phyloP scores from a whole-genome alignment of 2,113 vertebrate genomes.

The Clarias gariepinus region DNA sequence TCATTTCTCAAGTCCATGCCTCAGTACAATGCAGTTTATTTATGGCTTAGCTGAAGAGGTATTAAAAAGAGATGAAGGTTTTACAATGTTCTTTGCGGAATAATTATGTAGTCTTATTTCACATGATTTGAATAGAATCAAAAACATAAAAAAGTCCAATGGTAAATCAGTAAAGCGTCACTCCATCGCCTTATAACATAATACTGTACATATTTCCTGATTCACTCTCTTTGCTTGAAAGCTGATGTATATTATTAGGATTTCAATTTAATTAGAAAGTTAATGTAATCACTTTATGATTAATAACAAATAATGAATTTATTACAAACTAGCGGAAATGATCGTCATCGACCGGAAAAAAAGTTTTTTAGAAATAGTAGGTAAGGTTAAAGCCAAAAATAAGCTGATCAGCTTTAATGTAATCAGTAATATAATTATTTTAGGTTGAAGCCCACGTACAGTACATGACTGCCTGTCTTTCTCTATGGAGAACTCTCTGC shows the following conservation, averaged over 20 bases:
- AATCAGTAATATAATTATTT: too few species aligned
- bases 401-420: too few species aligned
- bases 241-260: not conserved
- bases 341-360: too few species aligned
- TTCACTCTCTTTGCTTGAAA: not conserved
- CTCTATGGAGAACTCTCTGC: too few species aligned
- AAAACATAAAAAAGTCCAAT: not conserved
- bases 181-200: not conserved
- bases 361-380: too few species aligned
- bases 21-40: constrained; percentile 39
- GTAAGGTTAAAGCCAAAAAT: too few species aligned
- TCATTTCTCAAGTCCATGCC: constrained; percentile 41
- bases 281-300: not conserved
- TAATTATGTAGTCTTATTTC: not conserved
- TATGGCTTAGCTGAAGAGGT: constrained; percentile 35
- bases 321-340: too few species aligned
- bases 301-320: too few species aligned
- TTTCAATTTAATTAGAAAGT: not conserved
- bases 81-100: constrained; percentile 8
- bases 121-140: not conserved
- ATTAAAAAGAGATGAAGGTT: constrained; percentile 1
- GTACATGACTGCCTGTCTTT: too few species aligned
- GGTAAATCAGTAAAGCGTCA: not conserved
- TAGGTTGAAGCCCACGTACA: too few species aligned
- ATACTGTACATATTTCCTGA: not conserved